Percentiles rank a stretch among this genome's conserved stretches.
Conservation (phyloP, 2,113 vertebrate species). For the Ranitomeya imitator region DNA sequence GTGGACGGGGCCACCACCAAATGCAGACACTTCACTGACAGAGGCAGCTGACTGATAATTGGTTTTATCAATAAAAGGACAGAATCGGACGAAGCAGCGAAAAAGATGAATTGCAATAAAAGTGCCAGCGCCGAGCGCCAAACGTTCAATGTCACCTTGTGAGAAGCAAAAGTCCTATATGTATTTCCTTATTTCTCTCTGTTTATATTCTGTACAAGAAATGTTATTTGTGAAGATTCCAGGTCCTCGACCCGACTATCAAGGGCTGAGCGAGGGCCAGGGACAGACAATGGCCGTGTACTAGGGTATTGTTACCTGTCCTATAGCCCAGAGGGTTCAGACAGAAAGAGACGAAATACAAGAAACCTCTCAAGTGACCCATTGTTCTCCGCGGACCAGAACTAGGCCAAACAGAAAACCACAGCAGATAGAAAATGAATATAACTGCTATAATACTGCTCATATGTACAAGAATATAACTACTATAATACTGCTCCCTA, state of each 20-base stretch:
- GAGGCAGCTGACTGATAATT: slow-evolving; percentile 44
- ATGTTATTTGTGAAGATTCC: background rate
- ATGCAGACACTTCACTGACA: slow-evolving; percentile 40
- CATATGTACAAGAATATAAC: background rate
- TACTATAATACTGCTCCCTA: background rate
- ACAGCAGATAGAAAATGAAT: background rate
- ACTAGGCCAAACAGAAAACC: background rate
- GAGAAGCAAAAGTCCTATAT: background rate
- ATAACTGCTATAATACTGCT: background rate
- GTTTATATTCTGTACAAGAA: background rate
- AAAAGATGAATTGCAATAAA: slow-evolving; percentile 37
- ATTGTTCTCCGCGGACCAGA: background rate
- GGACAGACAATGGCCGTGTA: background rate
- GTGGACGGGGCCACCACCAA: slow-evolving; percentile 11
- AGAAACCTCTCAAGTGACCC: background rate
- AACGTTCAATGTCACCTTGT: slow-evolving; percentile 43
- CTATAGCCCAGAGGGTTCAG: background rate
- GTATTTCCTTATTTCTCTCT: background rate
- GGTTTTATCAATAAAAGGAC: slow-evolving; percentile 48
- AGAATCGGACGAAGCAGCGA: background rate
- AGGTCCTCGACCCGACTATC: no score
- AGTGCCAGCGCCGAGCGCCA: background rate
- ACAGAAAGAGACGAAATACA: background rate
- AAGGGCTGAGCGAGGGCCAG: background rate
- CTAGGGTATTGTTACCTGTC: background rate